phyloP scores from a whole-genome alignment of 2,113 vertebrate genomes.

The Phocoena phocoena region DNA sequence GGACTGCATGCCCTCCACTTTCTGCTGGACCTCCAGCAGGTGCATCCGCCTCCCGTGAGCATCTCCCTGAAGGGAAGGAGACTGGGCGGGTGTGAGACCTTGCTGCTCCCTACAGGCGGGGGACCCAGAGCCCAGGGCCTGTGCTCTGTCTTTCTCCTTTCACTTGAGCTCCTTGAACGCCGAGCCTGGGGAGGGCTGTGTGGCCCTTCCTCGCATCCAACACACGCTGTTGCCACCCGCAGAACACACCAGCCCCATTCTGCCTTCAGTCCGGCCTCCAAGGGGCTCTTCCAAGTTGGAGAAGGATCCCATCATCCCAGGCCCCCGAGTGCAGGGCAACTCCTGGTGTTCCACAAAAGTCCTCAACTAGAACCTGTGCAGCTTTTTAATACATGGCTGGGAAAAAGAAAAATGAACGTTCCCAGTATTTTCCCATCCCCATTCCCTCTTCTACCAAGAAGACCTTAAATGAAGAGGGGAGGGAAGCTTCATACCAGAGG shows the following conservation, averaged over 20 bases:
- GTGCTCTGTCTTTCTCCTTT: not conserved
- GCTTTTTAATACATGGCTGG: constrained; percentile 83
- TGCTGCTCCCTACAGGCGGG: not conserved
- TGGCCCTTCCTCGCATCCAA: not conserved
- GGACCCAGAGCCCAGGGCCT: not conserved
- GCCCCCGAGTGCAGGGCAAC: not conserved
- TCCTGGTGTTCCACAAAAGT: constrained; percentile 48
- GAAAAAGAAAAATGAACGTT: constrained; percentile 84
- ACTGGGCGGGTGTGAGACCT: accelerated
- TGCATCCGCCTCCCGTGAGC: accelerated
- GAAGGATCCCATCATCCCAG: constrained; percentile 10
- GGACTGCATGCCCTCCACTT: not conserved
- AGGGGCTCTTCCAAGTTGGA: constrained; percentile 61
- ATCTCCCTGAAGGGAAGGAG: not conserved
- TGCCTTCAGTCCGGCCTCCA: not conserved
- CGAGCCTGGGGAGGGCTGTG: too few species aligned
- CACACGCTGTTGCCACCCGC: not conserved
- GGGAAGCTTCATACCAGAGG: constrained; percentile 86
- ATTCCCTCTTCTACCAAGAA: constrained; percentile 78
- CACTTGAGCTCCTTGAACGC: not conserved
- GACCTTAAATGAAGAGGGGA: constrained; percentile 79
- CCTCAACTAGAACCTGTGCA: constrained; percentile 62
- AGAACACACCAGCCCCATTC: not conserved
- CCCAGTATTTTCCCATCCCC: constrained; percentile 82
- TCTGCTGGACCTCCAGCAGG: not conserved